phyloP scores from a whole-genome alignment of 2,797 vertebrate genomes.

The Poeciliopsis paucimaculata region DNA sequence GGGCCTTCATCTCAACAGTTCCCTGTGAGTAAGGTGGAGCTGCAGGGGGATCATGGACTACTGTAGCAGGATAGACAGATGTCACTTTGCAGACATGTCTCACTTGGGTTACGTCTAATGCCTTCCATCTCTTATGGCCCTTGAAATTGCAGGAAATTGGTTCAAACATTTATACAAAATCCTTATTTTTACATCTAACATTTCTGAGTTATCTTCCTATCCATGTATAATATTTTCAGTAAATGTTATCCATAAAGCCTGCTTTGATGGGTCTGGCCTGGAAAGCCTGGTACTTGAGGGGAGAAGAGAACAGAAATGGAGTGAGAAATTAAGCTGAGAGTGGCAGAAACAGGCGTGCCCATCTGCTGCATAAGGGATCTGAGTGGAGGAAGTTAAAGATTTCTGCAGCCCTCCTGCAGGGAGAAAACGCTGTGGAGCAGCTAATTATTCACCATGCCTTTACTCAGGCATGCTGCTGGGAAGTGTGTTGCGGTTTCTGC shows the following conservation, averaged over 20 bases:
- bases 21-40: background rate
- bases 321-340: conserved; percentile 22
- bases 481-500: conserved; percentile 4
- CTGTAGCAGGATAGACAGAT: background rate
- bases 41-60: background rate
- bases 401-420: conserved; percentile 28
- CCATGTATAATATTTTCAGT: background rate
- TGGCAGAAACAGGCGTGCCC: conserved; percentile 17
- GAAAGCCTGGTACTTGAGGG: background rate
- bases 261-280: background rate
- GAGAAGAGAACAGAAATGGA: background rate
- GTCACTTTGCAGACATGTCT: background rate
- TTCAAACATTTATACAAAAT: background rate
- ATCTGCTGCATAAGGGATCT: conserved; percentile 35
- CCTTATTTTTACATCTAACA: background rate
- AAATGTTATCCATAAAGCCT: background rate
- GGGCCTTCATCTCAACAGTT: background rate
- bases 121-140: background rate
- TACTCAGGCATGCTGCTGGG: conserved; percentile 1
- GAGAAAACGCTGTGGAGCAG: conserved; percentile 28
- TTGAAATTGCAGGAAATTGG: conserved; percentile 19
- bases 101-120: conserved; percentile 3
- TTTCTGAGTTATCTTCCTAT: background rate
- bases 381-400: conserved; percentile 28
- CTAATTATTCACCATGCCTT: conserved; percentile 42